Conservation (phyloP, 2,113 vertebrate genomes). For the Eolophus roseicapilla region DNA sequence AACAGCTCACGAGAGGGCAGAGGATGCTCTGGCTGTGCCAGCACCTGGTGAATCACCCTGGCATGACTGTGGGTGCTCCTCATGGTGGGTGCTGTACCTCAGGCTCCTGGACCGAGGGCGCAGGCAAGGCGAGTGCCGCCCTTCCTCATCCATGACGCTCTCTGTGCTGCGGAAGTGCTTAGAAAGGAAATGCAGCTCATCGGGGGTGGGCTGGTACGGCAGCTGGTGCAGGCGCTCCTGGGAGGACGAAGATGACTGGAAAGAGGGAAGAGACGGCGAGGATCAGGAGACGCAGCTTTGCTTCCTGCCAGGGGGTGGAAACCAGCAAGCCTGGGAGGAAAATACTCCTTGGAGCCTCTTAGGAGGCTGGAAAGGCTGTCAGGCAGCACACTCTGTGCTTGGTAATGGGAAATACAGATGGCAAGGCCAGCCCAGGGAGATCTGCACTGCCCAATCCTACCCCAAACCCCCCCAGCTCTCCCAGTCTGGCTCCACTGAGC, state of each 20-base stretch:
- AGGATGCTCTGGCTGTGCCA: background rate
- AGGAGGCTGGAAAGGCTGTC: background rate
- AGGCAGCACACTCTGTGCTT: fast-evolving
- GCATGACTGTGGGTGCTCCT: fast-evolving
- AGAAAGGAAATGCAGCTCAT: constrained; percentile 97
- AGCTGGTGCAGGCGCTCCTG: constrained; percentile 97
- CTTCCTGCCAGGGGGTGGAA: fast-evolving
- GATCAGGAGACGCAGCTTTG: background rate
- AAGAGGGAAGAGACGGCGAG: background rate
- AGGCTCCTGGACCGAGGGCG: constrained; percentile 92
- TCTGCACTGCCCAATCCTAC: background rate
- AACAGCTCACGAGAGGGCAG: background rate
- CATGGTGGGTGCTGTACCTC: constrained; percentile 71
- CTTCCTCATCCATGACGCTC: constrained; percentile 87
- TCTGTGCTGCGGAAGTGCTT: constrained; percentile 96
- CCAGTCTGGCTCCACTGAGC: fast-evolving
- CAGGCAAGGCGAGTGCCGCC: constrained; percentile 80
- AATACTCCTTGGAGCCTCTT: background rate
- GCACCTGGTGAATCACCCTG: fast-evolving
- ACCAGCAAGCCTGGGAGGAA: fast-evolving
- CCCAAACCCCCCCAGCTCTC: too few species aligned
- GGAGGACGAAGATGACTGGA: constrained; percentile 94
- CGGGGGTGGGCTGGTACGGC: constrained; percentile 94
- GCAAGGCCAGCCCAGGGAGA: background rate
- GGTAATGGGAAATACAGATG: fast-evolving